Evolutionary conservation across 2,797 vertebrate species (phyloP).

Genomic region (Sparus aurata): DNA sequence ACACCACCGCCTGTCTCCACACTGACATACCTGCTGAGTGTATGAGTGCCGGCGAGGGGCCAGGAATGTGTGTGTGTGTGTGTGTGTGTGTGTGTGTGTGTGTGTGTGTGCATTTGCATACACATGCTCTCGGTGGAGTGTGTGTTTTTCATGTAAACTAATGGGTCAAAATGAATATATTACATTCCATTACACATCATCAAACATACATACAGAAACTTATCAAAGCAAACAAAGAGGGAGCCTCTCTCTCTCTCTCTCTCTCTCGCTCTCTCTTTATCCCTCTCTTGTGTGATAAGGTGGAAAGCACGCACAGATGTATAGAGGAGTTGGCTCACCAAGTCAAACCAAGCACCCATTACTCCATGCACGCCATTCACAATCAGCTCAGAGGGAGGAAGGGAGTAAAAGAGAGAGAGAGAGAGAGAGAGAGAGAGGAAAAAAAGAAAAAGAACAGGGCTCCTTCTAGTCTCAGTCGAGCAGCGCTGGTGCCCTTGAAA

Average conservation of each 20-base stretch:
- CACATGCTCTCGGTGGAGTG: slow-evolving; percentile 31
- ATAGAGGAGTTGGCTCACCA: slow-evolving; percentile 39
- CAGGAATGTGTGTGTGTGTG: slow-evolving; percentile 69
- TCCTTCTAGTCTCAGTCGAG: slow-evolving; percentile 65
- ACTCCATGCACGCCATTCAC: slow-evolving; percentile 42
- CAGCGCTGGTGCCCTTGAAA: slow-evolving; percentile 66
- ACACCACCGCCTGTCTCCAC: slow-evolving; percentile 81
- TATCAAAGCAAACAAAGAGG: slow-evolving; percentile 52
- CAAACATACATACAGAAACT: slow-evolving; percentile 33
- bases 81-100: slow-evolving; percentile 50
- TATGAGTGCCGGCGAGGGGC: slow-evolving; percentile 68
- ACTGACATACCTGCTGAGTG: slow-evolving; percentile 83
- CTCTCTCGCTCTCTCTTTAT: neutral
- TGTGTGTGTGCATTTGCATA: slow-evolving; percentile 40
- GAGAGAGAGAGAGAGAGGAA: slow-evolving; percentile 27
- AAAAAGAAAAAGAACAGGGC: slow-evolving; percentile 24
- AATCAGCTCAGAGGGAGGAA: slow-evolving; percentile 61
- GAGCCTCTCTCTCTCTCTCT: slow-evolving; percentile 10
- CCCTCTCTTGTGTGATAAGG: slow-evolving; percentile 19
- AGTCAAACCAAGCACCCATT: slow-evolving; percentile 54
- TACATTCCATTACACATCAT: slow-evolving; percentile 48
- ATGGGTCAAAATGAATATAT: slow-evolving; percentile 54
- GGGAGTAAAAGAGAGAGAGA: slow-evolving; percentile 45
- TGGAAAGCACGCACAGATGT: slow-evolving; percentile 46
- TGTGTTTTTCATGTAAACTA: slow-evolving; percentile 45